Conservation (phyloP, 2,888 invertebrate genomes). For the Diadegma fenestrale region DNA sequence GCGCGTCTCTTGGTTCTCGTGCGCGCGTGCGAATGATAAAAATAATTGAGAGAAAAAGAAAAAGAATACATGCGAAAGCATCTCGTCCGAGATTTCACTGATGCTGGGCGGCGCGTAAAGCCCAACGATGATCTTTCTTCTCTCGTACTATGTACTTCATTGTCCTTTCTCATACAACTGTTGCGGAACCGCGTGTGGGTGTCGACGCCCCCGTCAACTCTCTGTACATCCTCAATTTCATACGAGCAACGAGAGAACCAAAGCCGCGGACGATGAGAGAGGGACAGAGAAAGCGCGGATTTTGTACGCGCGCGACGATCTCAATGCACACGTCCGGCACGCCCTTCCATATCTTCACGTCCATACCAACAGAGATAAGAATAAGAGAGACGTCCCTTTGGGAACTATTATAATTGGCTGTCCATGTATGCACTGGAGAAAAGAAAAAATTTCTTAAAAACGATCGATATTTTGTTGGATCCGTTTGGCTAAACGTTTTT, state of each 20-base stretch:
- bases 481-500: too few species aligned
- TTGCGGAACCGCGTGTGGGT: slow-evolving; percentile 81
- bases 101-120: slow-evolving; percentile 76
- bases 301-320: slow-evolving; percentile 14
- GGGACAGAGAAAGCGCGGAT: slow-evolving; percentile 6
- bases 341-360: slow-evolving; percentile 63
- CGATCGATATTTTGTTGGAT: too few species aligned
- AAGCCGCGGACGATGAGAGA: neutral
- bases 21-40: slow-evolving; percentile 46
- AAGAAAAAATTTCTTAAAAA: too few species aligned
- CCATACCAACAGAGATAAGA: slow-evolving; percentile 65
- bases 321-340: slow-evolving; percentile 69
- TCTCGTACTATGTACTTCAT: slow-evolving; percentile 53
- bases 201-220: slow-evolving; percentile 82
- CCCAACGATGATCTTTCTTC: slow-evolving; percentile 67
- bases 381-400: slow-evolving; percentile 70
- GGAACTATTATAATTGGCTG: slow-evolving; percentile 69
- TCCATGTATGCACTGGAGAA: too few species aligned
- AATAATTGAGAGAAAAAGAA: slow-evolving; percentile 41
- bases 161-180: slow-evolving; percentile 67
- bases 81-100: slow-evolving; percentile 72
- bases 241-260: slow-evolving; percentile 39
- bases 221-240: slow-evolving; percentile 69
- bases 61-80: slow-evolving; percentile 62
- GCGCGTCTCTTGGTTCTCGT: slow-evolving; percentile 49